Evolutionary conservation across 2,113 vertebrate species (phyloP).

Genomic region (Cyrtonyx montezumae): DNA sequence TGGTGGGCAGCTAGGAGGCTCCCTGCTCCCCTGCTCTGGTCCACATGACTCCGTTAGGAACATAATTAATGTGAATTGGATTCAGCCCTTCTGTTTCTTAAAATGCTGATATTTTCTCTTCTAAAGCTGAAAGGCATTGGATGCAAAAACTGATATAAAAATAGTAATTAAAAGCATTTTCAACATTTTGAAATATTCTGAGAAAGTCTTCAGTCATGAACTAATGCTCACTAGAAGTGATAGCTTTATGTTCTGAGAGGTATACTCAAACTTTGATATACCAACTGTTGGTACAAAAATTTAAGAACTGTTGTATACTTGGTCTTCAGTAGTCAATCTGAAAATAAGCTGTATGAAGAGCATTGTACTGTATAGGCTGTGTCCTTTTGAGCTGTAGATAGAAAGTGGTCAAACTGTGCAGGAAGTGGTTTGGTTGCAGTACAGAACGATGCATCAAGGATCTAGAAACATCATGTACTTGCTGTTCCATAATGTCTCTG

Average conservation of each 20-base stretch:
- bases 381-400: neutral
- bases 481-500: neutral
- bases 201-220: neutral
- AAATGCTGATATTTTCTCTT: neutral
- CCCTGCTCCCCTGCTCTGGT: neutral
- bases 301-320: neutral
- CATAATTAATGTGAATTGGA: neutral
- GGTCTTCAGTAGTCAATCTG: neutral
- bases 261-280: neutral
- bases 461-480: neutral
- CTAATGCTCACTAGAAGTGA: neutral
- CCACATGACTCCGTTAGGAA: neutral
- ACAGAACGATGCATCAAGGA: neutral
- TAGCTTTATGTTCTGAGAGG: neutral
- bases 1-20: neutral
- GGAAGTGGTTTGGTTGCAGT: neutral
- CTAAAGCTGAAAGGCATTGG: neutral
- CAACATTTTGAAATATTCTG: neutral
- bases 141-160: neutral
- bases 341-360: neutral
- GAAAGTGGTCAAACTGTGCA: rapidly evolving
- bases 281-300: neutral
- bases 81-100: neutral
- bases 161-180: neutral
- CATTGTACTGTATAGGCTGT: neutral